Percentiles rank a stretch among this genome's conserved stretches.
Conservation (phyloP, 2,113 vertebrate species). For the Oreochromis tanganicae region DNA sequence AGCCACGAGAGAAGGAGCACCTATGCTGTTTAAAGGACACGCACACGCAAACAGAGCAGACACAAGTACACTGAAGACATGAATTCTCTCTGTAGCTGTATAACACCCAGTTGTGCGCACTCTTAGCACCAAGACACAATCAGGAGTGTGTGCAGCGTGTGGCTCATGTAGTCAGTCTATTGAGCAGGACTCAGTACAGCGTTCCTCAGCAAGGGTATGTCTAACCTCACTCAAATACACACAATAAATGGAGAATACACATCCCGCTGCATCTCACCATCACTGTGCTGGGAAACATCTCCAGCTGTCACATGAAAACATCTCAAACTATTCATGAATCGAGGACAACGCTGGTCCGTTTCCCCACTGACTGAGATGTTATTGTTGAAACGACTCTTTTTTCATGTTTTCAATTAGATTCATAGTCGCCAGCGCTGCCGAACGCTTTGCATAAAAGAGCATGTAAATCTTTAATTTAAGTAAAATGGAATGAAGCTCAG, state of each 20-base stretch:
- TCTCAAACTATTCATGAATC: background rate
- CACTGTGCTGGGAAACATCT: background rate
- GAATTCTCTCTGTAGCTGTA: background rate
- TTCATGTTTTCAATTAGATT: background rate
- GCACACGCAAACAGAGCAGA: background rate
- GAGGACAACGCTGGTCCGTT: background rate
- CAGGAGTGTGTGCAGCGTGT: background rate
- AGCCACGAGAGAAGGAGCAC: conserved; percentile 2
- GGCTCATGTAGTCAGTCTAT: background rate
- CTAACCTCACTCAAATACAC: background rate
- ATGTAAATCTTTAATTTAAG: conserved; percentile 30
- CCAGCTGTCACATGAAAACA: background rate
- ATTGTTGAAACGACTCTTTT: background rate
- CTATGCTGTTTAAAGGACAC: background rate
- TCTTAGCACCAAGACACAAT: background rate
- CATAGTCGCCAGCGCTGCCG: background rate
- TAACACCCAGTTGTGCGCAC: background rate
- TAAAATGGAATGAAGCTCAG: conserved; percentile 7
- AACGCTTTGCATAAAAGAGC: background rate
- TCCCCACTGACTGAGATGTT: background rate
- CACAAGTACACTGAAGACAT: background rate
- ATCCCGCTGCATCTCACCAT: background rate
- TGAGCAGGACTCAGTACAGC: background rate
- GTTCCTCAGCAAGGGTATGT: background rate
- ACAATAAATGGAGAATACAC: background rate